A percentile compares a stretch with the other conserved stretches of the same genome.
Conservation (phyloP, 1,140 invertebrate genomes). For the Brachionus koreanus region DNA sequence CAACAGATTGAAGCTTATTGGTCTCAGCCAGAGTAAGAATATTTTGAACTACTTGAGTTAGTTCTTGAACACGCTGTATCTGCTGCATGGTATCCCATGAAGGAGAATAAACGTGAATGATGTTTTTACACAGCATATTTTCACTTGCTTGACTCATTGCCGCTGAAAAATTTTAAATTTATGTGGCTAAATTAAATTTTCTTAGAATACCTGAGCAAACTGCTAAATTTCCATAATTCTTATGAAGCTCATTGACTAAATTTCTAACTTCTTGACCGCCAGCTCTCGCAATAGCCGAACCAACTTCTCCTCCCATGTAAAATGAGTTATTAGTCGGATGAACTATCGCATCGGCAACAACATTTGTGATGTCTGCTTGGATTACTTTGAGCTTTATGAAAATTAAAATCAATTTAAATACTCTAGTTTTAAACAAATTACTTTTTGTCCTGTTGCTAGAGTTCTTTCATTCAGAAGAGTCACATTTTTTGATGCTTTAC, state of each 20-base stretch:
- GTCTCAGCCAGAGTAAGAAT: conserved; percentile 61
- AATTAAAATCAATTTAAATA: not conserved
- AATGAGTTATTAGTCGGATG: conserved; percentile 62
- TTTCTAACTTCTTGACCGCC: conserved; percentile 62
- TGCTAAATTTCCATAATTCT: conserved; percentile 57
- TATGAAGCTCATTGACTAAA: conserved; percentile 59
- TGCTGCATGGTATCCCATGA: conserved; percentile 51
- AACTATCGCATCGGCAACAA: conserved; percentile 62
- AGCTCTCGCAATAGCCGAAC: conserved; percentile 60
- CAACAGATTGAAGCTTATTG: conserved; percentile 61
- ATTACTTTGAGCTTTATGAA: conserved; percentile 60
- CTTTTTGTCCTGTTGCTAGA: not conserved
- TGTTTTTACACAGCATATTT: conserved; percentile 49
- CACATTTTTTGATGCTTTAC: conserved; percentile 46
- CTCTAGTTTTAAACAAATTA: not conserved
- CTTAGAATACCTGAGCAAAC: conserved; percentile 56
- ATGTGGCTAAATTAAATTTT: conserved; percentile 20
- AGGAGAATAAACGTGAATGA: conserved; percentile 63
- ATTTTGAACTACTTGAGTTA: conserved; percentile 62
- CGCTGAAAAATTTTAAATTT: not conserved
- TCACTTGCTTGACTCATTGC: conserved; percentile 12
- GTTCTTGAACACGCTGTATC: conserved; percentile 56
- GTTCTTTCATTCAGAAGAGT: conserved; percentile 27
- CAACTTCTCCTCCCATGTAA: conserved; percentile 62
- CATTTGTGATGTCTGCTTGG: conserved; percentile 62